A percentile compares a stretch with the other conserved stretches of the same genome.
These are phyloP conservation scores for Piscicola geometra DNA, from an alignment of 2,888 invertebrate genomes.

Conservation along the genomic window DNA sequence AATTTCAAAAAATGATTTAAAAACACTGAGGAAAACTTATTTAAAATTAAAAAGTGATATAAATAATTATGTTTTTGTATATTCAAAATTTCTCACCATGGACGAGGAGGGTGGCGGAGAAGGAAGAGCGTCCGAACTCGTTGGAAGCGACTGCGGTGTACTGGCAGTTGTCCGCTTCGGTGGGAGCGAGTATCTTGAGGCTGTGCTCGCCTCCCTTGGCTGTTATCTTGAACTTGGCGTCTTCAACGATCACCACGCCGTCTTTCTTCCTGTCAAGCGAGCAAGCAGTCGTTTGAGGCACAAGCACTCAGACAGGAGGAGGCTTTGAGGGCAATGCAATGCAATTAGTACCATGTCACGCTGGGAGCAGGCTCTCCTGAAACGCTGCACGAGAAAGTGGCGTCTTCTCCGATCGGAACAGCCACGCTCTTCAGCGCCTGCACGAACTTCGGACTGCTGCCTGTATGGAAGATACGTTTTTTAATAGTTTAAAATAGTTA, in stretches of 20 bases:
- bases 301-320: background rate
- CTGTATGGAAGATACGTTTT: no score
- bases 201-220: background rate
- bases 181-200: background rate
- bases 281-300: no score
- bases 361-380: constrained; percentile 20
- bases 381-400: constrained; percentile 13
- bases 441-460: constrained; percentile 5
- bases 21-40: no score
- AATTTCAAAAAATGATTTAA: no score
- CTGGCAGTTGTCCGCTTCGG: constrained; percentile 19
- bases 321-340: background rate
- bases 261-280: constrained; percentile 15
- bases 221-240: constrained; percentile 8
- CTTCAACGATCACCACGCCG: background rate
- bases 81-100: constrained; percentile 11
- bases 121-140: constrained; percentile 21
- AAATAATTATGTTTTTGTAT: no score
- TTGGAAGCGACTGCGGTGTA: constrained; percentile 26
- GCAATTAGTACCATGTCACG: background rate
- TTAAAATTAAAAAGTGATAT: no score
- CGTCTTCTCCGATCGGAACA: background rate
- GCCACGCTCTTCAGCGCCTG: constrained; percentile 6
- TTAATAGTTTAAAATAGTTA: no score
- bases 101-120: constrained; percentile 14